These are phyloP conservation scores for Syrista parreyssii DNA, from an alignment of 2,888 invertebrate genomes.

Conservation along the genomic window DNA sequence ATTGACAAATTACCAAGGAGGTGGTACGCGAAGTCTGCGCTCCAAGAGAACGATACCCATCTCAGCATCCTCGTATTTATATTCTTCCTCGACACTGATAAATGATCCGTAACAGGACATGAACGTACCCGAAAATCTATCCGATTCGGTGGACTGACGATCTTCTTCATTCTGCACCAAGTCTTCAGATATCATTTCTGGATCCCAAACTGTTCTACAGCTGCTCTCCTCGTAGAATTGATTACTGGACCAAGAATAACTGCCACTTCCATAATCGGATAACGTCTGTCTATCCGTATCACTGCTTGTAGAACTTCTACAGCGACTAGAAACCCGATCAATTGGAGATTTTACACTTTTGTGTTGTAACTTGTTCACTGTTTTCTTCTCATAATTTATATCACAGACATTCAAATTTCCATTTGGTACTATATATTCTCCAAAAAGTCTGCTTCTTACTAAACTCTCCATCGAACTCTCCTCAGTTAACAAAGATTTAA, in stretches of 20 bases:
- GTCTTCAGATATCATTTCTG: neutral
- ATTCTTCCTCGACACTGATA: constrained; percentile 77
- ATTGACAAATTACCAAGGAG: constrained; percentile 68
- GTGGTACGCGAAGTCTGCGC: constrained; percentile 70
- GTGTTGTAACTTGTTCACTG: neutral
- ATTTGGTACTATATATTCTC: neutral
- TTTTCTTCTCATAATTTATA: neutral
- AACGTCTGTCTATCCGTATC: neutral
- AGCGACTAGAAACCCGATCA: neutral
- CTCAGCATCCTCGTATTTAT: constrained; percentile 79
- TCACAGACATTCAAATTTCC: neutral
- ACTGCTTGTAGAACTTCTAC: neutral
- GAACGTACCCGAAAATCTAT: neutral
- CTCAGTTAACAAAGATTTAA: neutral
- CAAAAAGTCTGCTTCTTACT: neutral
- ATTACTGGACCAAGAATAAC: neutral
- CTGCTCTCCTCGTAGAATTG: neutral
- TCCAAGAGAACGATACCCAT: constrained; percentile 79
- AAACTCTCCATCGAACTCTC: neutral
- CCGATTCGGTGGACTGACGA: neutral
- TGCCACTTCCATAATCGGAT: neutral
- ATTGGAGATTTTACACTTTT: neutral
- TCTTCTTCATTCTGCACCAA: neutral
- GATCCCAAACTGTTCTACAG: neutral
- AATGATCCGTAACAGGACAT: constrained; percentile 56